These are phyloP conservation scores for Microplitis demolitor DNA, from an alignment of 1,140 invertebrate genomes.

Conservation along the genomic window DNA sequence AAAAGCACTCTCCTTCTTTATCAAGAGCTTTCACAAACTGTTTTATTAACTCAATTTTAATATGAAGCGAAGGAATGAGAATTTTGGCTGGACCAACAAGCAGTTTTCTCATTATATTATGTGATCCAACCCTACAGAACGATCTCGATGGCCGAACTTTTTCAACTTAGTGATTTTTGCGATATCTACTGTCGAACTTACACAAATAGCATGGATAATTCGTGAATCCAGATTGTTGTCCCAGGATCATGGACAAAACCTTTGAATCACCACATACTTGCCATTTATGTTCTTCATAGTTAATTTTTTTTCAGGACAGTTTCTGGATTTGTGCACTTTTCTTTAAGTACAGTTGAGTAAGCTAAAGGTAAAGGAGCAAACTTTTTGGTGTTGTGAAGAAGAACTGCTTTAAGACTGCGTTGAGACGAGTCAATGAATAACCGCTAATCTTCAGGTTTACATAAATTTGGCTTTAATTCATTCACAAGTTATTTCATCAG, in stretches of 20 bases:
- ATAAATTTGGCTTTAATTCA: conserved; percentile 14
- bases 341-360: conserved; percentile 14
- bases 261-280: conserved; percentile 32
- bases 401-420: conserved; percentile 45
- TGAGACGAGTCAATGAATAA: too few relatives aligned
- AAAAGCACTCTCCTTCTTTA: too few relatives aligned
- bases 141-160: conserved; percentile 7
- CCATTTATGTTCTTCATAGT: conserved; percentile 24
- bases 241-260: too few relatives aligned
- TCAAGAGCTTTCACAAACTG: conserved; percentile 20
- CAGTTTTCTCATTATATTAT: conserved; percentile 5
- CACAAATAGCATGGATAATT: conserved; percentile 22
- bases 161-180: conserved; percentile 16
- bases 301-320: conserved; percentile 17
- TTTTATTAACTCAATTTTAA: conserved; percentile 14
- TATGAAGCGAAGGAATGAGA: conserved; percentile 16
- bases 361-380: conserved; percentile 23
- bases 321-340: conserved; percentile 22
- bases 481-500: too few relatives aligned
- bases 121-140: conserved; percentile 5
- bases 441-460: conserved; percentile 6
- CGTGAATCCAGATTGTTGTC: too few relatives aligned
- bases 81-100: conserved; percentile 11
- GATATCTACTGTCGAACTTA: conserved; percentile 16
- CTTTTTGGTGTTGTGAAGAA: conserved; percentile 24